Evolutionary conservation across 2,797 vertebrate genomes (phyloP), one percentile per base, ranked within the genome.

Genomic region (Scarus forsteni): DNA sequence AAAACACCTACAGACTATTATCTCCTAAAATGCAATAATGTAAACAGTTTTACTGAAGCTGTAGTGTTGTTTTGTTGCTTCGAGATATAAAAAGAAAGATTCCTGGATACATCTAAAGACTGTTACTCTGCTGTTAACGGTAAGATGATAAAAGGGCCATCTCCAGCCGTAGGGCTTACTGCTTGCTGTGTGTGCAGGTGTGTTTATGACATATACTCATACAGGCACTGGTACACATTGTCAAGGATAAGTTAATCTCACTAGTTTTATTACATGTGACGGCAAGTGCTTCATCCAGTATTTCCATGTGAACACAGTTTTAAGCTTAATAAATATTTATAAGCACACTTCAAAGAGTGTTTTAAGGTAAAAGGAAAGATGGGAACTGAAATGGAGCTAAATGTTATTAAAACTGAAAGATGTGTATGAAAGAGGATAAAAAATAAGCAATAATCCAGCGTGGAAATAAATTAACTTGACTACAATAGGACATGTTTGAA

Each of bases 201-300:
- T 55, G 44, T 40, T 12, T 62, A 48, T 16, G 9, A 50, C n/a
- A 43, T 11, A 65, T 35, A 14, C 36, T 38, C 13, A 10, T 9
- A 6, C 34, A 45, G n/a, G 15, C 10, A 16, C 6, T 54, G 67
- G 27, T 73, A 45, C 16, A n/a, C 66, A 59, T 16, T 18, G 5
- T 68, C 27, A 27, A 27, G 27, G 27, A 27, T 70, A 3, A 27
- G 8, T 27, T 27, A 27, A 2, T 4, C 36, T 45, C 9, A 49
- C 57, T 75, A 9, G 68, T 63, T 72, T 75, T 27, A 27, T 27
- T 52, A 73, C 50, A 35, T 19, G 71, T 79, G 52, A 56, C 46
- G 71, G n/a, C 8, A 39, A 80, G 36, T 64, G 61, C 79, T 68
- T 66, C 59, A 52, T 79, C 69, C 16, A 75, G 19, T 75, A 71